Evolutionary conservation across 2,888 invertebrate species (phyloP), one percentile per base, ranked within the genome.

Genomic region (Agrypnus murinus): DNA sequence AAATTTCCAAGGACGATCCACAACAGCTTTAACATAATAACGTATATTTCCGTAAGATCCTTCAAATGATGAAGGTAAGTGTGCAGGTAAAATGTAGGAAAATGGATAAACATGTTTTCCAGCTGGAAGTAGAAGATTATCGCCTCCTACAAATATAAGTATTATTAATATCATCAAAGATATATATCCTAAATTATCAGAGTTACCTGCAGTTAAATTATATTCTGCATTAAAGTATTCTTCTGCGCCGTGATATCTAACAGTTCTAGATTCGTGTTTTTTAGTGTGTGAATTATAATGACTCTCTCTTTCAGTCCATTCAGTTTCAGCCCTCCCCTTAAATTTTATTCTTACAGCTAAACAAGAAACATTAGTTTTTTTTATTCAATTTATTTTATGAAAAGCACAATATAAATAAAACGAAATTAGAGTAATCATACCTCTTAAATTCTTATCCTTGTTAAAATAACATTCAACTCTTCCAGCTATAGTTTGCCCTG

Each of bases 21-120:
- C 78, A 38, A 76, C 73, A 6, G 78, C 82, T 60, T 72, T 72
- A 9, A 83, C 53, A 19, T 76, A 78, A 38, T 80, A 83, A n/a
- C 72, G 62, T 53, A 83, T 74, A 57, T 75, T 74, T 3, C 82
- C 82, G 48, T 78, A 62, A 62, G 74, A 74, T 40, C 78, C 77
- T 31, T 78, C 77, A 64, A 75, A 83, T 19, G 80, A 78, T 12
- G 78, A 74, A 14, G 83, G 82, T 55, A 82, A 71, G 46, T 78
- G 76, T 14, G 34, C 66, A 12, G 81, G 82, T 64, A 83, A 71
- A 43, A 57, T 72, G 45, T 79, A 71, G 10, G 58, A 75, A 72
- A 83, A 83, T 14, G 80, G 81, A 65, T 81, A 83, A 1, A 78
- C 76, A 71, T 83, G 81, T 46, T 77, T 78, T 8, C 83, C 83